phyloP scores from a whole-genome alignment of 2,113 vertebrate species.

The Arvicanthis niloticus region DNA sequence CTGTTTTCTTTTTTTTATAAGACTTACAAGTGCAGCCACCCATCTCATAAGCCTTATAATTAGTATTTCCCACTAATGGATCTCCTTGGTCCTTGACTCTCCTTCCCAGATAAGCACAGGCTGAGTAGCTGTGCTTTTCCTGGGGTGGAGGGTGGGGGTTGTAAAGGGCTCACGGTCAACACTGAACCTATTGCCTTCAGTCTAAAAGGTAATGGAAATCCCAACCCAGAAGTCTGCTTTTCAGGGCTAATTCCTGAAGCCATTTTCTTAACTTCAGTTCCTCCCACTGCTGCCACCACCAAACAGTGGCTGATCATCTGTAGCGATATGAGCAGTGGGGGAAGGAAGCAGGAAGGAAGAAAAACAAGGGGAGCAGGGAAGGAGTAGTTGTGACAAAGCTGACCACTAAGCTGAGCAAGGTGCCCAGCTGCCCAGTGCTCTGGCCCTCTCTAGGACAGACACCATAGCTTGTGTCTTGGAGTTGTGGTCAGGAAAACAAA shows the following conservation, averaged over 20 bases:
- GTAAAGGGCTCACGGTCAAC: not conserved
- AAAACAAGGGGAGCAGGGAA: not conserved
- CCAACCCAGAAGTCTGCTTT: constrained; percentile 3
- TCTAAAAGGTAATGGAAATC: constrained; percentile 2
- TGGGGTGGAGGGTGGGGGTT: no score
- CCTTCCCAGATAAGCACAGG: constrained; percentile 9
- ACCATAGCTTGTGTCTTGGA: not conserved
- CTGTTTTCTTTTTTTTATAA: constrained; percentile 53
- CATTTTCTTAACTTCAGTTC: constrained; percentile 34
- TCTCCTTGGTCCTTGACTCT: not conserved
- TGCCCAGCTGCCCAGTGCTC: not conserved
- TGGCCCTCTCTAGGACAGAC: not conserved
- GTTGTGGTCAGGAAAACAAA: not conserved
- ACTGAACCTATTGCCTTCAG: not conserved
- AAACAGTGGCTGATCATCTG: not conserved
- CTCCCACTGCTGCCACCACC: not conserved
- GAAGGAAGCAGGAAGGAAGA: not conserved
- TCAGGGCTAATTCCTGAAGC: not conserved
- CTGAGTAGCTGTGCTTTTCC: not conserved
- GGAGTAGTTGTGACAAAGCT: constrained; percentile 2
- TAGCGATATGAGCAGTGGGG: not conserved
- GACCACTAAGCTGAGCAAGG: not conserved
- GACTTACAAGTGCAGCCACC: not conserved
- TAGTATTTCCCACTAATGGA: not conserved
- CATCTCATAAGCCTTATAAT: not conserved